A percentile compares a stretch with the other conserved stretches of the same genome.
Conservation (phyloP, 1,140 invertebrate genomes). For the Camponotus vicinus region DNA sequence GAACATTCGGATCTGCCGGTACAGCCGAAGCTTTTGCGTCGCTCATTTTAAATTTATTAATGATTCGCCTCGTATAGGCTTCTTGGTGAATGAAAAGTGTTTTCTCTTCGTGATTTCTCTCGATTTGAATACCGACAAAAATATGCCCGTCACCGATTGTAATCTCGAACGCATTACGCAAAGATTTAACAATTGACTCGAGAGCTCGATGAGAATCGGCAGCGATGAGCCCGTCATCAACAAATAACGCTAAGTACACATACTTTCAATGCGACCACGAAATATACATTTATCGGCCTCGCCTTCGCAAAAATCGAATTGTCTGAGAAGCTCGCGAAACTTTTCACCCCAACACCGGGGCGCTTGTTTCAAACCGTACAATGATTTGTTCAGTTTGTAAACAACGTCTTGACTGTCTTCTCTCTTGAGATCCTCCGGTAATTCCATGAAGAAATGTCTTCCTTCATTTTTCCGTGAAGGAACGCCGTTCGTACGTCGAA, state of each 20-base stretch:
- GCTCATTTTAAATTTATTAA: not conserved
- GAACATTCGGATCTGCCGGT: not conserved
- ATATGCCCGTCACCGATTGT: not conserved
- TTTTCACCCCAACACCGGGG: not conserved
- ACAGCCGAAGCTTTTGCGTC: not conserved
- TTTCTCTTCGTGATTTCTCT: not conserved
- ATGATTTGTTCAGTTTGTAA: not conserved
- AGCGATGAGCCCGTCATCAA: not conserved
- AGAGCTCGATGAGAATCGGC: too few relatives aligned
- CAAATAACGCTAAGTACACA: not conserved
- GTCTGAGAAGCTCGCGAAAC: not conserved
- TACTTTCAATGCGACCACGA: not conserved
- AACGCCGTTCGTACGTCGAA: constrained; percentile 19
- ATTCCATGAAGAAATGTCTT: not conserved
- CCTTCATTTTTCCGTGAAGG: not conserved
- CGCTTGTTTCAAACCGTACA: constrained; percentile 22
- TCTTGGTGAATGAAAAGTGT: not conserved
- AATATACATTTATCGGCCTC: not conserved
- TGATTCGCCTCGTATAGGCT: not conserved
- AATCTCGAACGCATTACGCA: not conserved
- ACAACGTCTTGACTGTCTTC: not conserved
- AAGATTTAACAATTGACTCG: not conserved
- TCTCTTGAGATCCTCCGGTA: not conserved
- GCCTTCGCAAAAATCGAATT: not conserved
- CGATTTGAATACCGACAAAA: constrained; percentile 8